These are phyloP conservation scores for Psammodynastes pulverulentus DNA, from an alignment of 2,113 vertebrate species.

Conservation along the genomic window DNA sequence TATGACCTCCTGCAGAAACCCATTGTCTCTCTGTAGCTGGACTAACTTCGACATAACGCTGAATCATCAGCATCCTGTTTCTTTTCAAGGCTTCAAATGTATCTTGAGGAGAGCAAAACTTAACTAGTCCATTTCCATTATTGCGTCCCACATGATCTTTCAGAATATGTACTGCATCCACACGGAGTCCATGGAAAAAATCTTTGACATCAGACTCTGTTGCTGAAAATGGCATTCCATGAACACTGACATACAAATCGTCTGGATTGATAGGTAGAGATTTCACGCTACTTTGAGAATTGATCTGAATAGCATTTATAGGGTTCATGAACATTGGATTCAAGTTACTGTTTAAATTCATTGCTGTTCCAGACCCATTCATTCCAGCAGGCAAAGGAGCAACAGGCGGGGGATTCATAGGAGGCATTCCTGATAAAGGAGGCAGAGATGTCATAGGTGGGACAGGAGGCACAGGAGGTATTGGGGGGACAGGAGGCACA, in stretches of 20 bases:
- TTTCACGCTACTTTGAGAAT: slow-evolving; percentile 88
- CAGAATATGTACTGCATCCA: slow-evolving; percentile 85
- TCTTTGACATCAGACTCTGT: slow-evolving; percentile 89
- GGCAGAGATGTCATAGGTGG: slow-evolving; percentile 89
- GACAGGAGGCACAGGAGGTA: slow-evolving; percentile 86
- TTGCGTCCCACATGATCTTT: slow-evolving; percentile 89
- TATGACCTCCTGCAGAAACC: slow-evolving; percentile 80
- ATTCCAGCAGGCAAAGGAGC: slow-evolving; percentile 84
- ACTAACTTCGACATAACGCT: slow-evolving; percentile 91
- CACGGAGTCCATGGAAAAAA: slow-evolving; percentile 90
- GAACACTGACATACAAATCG: slow-evolving; percentile 87
- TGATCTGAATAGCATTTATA: slow-evolving; percentile 82
- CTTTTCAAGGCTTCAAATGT: slow-evolving; percentile 93
- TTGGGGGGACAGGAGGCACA: slow-evolving; percentile 83
- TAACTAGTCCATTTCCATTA: slow-evolving; percentile 90
- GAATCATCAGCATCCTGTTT: slow-evolving; percentile 91
- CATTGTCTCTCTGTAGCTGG: slow-evolving; percentile 94
- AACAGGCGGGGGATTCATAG: slow-evolving; percentile 91
- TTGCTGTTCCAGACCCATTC: slow-evolving; percentile 80
- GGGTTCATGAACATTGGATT: slow-evolving; percentile 92
- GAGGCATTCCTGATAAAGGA: slow-evolving; percentile 87
- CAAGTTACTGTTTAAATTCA: slow-evolving; percentile 81
- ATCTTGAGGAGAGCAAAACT: slow-evolving; percentile 94
- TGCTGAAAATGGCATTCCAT: slow-evolving; percentile 91
- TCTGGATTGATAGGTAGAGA: slow-evolving; percentile 84